Base-by-base conservation (phyloP, 2,797 vertebrate genomes). In the Sebastiscus tertius region DNA sequence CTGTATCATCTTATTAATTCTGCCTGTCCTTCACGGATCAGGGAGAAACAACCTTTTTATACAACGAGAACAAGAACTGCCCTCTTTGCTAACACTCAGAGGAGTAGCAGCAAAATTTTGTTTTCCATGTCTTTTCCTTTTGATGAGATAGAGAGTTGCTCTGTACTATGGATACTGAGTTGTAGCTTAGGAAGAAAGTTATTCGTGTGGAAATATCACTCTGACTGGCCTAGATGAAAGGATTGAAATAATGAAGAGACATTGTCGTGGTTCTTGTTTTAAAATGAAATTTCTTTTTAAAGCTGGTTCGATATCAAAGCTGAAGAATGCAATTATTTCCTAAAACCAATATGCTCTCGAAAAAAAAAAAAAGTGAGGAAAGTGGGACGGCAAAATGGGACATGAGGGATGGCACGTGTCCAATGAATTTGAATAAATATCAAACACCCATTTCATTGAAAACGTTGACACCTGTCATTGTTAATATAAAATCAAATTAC, bases 221-320 rank as follows among this genome's bases (percentile, higher is more conserved):
- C 18, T 52, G 64, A 85, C 64, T 59, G 64, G 67, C 56, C 39
- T 26, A 80, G 79, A 92, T 92, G 80, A 88, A 90, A 89, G 76
- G 31, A 75, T 11, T 34, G 18, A 56, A 77, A 86, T 82, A 55
- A 85, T 82, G 34, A 82, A 84, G 80, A 82, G 39, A 90, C 63
- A 63, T 79, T 85, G 63, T 70, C 1, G 7, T 39, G 24, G 52
- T 69, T 76, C 78, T 76, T 80, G 67, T 80, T 86, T 87, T 71
- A 75, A 55, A 74, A 56, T 26, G 60, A 78, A 46, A 24, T 87
- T 66, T 73, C 13, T 77, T 79, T 58, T 71, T 46, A 3, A 76
- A 81, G 54, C 60, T 61, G 22, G 54, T 64, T 79, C 11, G 0
- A 76, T 82, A 83, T 85, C 49, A 88, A 88, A 90, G 81, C 58